Evolutionary conservation across 2,113 vertebrate genomes (phyloP), one percentile per base, ranked within the genome.

Genomic region (Eonycteris spelaea): DNA sequence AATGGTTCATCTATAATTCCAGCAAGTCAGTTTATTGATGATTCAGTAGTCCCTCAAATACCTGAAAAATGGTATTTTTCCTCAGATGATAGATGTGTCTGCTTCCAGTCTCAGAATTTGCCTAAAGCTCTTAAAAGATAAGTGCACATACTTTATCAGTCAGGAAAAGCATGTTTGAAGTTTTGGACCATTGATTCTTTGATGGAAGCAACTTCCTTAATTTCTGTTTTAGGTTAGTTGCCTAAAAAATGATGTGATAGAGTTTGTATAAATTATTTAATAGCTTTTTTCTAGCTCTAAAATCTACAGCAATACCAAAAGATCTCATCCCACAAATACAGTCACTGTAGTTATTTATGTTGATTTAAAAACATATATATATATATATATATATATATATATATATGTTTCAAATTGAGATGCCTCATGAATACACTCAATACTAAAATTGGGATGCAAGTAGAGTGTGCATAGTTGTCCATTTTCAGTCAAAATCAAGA

Each of bases 31-130:
- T 30, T 43, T 79, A 38, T 88, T 70, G 57, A 65, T 93, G 78
- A 92, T n/a, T 90, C 78, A 83, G 35, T 93, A 92, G 59, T 92
- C 24, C 30, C 21, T 68, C 57, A 43, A 9, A 73, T 84, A 45
- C 74, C 14, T 90, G 90, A 92, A 96, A 89, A 75, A 16, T 40
- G 0, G 8, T 9, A 65, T 55, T 28, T 53, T 75, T 63, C 18
- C 51, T 78, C 35, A 77, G 28, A 68, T 93, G 83, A 83, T 88
- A 83, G n/a, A 70, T 93, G 43, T 79, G 35, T 96, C 78, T 74
- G 73, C 26, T 33, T 94, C 22, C 33, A 68, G 68, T 63, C 24
- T 84, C 43, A 92, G 51, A 90, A 77, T 86, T 68, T 79, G 33
- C 35, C 22, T 74, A 83, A 86, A 48, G 24, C 40, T 59, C n/a